Percentiles rank a stretch among this genome's conserved stretches.
phyloP scores from a whole-genome alignment of 1,140 invertebrate species.

The Aleiodes sp. region DNA sequence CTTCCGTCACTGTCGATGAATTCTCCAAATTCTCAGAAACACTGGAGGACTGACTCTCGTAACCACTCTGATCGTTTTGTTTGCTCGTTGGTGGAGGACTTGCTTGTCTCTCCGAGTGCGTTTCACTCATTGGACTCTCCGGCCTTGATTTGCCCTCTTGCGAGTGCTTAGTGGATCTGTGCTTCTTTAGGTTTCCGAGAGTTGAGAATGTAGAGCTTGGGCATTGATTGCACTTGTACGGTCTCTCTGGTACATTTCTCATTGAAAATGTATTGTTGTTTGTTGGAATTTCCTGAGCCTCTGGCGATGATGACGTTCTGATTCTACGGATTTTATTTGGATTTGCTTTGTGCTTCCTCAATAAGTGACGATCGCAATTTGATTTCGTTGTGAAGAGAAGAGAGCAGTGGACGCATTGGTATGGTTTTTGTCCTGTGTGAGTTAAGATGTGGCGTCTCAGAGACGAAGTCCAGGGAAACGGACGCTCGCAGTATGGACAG shows the following conservation, averaged over 20 bases:
- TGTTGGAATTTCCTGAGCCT: slow-evolving; percentile 43
- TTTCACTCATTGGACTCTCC: slow-evolving; percentile 51
- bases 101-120: slow-evolving; percentile 46
- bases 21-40: slow-evolving; percentile 50
- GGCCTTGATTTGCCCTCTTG: slow-evolving; percentile 54
- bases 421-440: slow-evolving; percentile 96
- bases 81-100: slow-evolving; percentile 38
- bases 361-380: slow-evolving; percentile 93
- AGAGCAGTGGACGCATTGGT: slow-evolving; percentile 90
- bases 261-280: slow-evolving; percentile 66
- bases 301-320: slow-evolving; percentile 55
- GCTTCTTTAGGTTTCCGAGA: slow-evolving; percentile 80
- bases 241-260: slow-evolving; percentile 80
- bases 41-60: slow-evolving; percentile 63
- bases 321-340: slow-evolving; percentile 59
- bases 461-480: slow-evolving; percentile 96
- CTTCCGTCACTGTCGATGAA: neutral
- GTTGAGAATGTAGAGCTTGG: slow-evolving; percentile 88
- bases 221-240: slow-evolving; percentile 85
- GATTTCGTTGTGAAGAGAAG: slow-evolving; percentile 96
- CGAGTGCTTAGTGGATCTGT: slow-evolving; percentile 77
- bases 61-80: slow-evolving; percentile 60
- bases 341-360: slow-evolving; percentile 85
- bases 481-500: slow-evolving; percentile 90
- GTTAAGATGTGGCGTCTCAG: slow-evolving; percentile 91